Evolutionary conservation across 2,888 invertebrate species (phyloP), one percentile per base, ranked within the genome.

Genomic region (Athripsodes cinereus): DNA sequence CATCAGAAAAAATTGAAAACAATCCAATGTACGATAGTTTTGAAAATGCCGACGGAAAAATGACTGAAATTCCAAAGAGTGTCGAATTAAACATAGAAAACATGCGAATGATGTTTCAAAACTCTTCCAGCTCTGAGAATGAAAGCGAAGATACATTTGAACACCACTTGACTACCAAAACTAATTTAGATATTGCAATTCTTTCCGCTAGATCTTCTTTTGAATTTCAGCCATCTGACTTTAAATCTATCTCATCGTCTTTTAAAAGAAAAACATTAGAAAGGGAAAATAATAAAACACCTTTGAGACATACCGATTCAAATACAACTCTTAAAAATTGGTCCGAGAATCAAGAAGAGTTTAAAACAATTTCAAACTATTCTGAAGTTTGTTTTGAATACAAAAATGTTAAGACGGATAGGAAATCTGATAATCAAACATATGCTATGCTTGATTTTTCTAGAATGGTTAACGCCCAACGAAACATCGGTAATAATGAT

Each of bases 361-460:
- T 55, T 21, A 63, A 63, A 61, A 63, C 52, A 46, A 13, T 54
- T n/a, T 21, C 59, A 2, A 31, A 44, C 6, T 63, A 63, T 55
- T 52, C 55, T 1, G n/a, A 47, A 19, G 19, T 52, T 6, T 21
- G 3, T 5, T 34, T 53, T 11, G 31, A 6, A 19, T 19, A 55
- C 10, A 40, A 22, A 13, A 22, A 51, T 6, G 34, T 13, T 11
- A 53, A 50, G n/a, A 34, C 20, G 2, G 16, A 20, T 26, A n/a
- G 34, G 13, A 54, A 55, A 22, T 44, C 52, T 34, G 58, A 50
- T 18, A 59, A 61, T 50, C 40, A 53, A 10, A 21, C 60, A 11
- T 60, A 63, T 18, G 63, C 63, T 1, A 34, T 58, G 55, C 48
- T 63, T 26, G 63, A 63, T 54, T 63, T 63, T 51, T 35, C 49